Percentiles rank a stretch among this genome's conserved stretches.
Evolutionary conservation across 2,888 invertebrate species (phyloP).

Genomic region (Galerucella nymphaeae): DNA sequence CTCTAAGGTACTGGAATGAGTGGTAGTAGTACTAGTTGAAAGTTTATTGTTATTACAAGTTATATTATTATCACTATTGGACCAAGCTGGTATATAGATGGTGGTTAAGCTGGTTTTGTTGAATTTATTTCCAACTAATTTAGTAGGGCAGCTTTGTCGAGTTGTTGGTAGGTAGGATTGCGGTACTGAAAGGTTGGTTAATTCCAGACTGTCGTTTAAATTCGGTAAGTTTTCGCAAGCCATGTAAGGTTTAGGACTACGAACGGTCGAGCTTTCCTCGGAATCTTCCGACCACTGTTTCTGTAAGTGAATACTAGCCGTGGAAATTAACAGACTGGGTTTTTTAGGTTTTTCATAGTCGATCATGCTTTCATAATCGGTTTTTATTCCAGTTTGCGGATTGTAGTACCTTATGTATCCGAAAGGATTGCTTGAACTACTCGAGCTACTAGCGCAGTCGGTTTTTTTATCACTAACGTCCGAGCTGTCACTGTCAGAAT

Average conservation of each 20-base stretch:
- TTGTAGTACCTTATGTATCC: conserved; percentile 77
- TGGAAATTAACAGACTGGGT: conserved; percentile 62
- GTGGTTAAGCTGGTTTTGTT: conserved; percentile 68
- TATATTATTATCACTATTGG: conserved; percentile 62
- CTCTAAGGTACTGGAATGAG: conserved; percentile 71
- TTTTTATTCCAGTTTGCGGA: conserved; percentile 64
- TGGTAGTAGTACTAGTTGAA: conserved; percentile 57
- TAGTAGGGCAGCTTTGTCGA: conserved; percentile 76
- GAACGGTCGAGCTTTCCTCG: conserved; percentile 71
- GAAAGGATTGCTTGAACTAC: conserved; percentile 72
- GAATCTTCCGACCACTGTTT: conserved; percentile 68
- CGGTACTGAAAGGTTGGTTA: conserved; percentile 58
- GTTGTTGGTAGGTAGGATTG: conserved; percentile 60
- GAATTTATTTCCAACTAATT: conserved; percentile 71
- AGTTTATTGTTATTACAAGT: conserved; percentile 51
- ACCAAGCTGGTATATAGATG: conserved; percentile 69
- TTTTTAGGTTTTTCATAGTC: conserved; percentile 62
- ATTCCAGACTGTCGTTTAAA: conserved; percentile 71
- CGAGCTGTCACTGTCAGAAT: conserved; percentile 66
- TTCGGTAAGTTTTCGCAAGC: conserved; percentile 77
- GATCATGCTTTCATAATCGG: conserved; percentile 66
- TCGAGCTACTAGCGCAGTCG: conserved; percentile 70
- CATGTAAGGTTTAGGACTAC: conserved; percentile 68
- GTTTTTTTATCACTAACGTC: conserved; percentile 66
- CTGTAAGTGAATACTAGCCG: conserved; percentile 63